Evolutionary conservation across 2,797 vertebrate genomes (phyloP).

Genomic region (Prunella strophiata): DNA sequence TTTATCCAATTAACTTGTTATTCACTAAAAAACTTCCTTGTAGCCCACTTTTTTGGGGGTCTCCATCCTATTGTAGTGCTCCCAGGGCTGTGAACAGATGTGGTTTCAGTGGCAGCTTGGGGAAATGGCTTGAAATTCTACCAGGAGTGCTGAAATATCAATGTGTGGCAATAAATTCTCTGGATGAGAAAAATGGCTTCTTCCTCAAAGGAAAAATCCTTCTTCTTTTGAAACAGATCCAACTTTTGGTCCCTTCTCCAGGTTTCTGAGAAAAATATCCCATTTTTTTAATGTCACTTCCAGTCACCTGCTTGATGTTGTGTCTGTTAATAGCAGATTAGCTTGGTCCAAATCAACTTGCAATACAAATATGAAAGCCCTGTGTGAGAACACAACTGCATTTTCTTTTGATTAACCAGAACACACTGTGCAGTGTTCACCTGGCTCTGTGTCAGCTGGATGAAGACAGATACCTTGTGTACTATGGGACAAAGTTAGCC

Average conservation of each 20-base stretch:
- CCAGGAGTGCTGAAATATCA: neutral
- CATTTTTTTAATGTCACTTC: neutral
- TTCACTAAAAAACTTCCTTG: neutral
- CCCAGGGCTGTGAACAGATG: neutral
- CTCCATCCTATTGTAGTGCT: neutral
- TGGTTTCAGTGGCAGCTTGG: neutral
- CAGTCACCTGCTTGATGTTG: neutral
- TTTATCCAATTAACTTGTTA: neutral
- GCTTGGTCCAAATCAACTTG: neutral
- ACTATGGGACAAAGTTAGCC: neutral
- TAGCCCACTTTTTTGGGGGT: neutral
- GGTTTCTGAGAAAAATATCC: neutral
- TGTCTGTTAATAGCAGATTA: neutral
- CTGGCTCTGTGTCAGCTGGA: neutral
- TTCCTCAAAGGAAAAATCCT: neutral
- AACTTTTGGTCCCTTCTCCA: neutral
- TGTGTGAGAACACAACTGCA: neutral
- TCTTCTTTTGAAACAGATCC: neutral
- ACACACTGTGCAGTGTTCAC: neutral
- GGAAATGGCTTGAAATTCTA: rapidly evolving
- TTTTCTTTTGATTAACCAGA: neutral
- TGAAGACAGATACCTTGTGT: neutral
- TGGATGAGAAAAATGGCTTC: neutral
- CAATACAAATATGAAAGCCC: neutral
- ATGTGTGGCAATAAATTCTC: rapidly evolving